Evolutionary conservation across 2,113 vertebrate species (phyloP).

Genomic region (Phoxinus phoxinus): DNA sequence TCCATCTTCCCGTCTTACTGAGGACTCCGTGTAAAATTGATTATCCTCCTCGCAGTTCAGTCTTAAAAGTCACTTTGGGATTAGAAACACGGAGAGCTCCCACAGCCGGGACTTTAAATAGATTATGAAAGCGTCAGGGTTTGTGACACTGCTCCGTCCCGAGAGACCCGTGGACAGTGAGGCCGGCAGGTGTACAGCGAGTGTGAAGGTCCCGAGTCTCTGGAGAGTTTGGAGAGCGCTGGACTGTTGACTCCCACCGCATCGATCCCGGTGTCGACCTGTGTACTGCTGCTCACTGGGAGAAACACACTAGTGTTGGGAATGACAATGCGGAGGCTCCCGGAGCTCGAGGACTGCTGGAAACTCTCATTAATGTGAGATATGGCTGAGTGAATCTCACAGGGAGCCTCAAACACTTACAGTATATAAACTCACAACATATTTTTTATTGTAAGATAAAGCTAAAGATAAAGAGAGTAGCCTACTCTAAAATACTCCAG

Average conservation of each 20-base stretch:
- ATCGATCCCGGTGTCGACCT: slow-evolving; percentile 48
- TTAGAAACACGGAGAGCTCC: slow-evolving; percentile 66
- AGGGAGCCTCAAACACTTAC: neutral
- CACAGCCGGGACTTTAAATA: slow-evolving; percentile 68
- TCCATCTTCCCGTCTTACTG: slow-evolving; percentile 55
- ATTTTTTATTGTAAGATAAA: neutral
- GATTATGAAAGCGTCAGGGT: slow-evolving; percentile 69
- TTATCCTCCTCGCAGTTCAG: slow-evolving; percentile 67
- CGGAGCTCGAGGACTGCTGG: neutral
- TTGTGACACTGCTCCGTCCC: slow-evolving; percentile 45
- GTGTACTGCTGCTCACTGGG: neutral
- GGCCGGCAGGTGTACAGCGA: slow-evolving; percentile 15
- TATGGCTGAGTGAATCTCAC: neutral
- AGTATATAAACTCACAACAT: neutral
- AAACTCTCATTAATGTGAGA: slow-evolving; percentile 21
- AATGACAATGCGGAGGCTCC: slow-evolving; percentile 11
- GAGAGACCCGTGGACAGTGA: neutral
- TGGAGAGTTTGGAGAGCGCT: slow-evolving; percentile 41
- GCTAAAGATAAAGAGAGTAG: neutral
- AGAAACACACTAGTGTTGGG: neutral
- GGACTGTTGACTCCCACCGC: slow-evolving; percentile 37
- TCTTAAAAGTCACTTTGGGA: slow-evolving; percentile 75
- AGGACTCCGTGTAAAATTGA: slow-evolving; percentile 65
- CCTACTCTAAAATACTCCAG: neutral
- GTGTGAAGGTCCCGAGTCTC: slow-evolving; percentile 17